Conservation (phyloP, 92 coral and sea anemone genomes). For the Hydrozoanthus gracilis region DNA sequence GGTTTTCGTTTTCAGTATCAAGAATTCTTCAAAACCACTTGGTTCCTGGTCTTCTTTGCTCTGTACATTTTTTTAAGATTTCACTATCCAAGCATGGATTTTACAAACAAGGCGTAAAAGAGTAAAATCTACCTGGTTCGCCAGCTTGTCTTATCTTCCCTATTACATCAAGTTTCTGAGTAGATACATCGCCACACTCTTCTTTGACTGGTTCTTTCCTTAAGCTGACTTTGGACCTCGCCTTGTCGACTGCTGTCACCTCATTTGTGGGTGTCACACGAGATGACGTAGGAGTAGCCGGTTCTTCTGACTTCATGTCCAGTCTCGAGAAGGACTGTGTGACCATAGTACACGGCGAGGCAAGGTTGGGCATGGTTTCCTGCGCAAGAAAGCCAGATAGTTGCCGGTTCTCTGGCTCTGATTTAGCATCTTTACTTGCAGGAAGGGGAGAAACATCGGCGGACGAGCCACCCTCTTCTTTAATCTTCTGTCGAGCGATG, state of each 20-base stretch:
- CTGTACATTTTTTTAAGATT: no score
- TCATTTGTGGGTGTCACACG: slow-evolving; percentile 13
- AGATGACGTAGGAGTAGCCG: slow-evolving; percentile 18
- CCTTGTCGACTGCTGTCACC: background rate
- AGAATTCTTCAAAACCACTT: no score
- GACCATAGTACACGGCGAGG: slow-evolving; percentile 54
- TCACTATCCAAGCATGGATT: no score
- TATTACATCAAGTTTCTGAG: background rate
- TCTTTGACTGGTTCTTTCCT: background rate
- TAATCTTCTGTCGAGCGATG: slow-evolving; percentile 47
- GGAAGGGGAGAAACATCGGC: background rate
- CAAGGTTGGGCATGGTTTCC: slow-evolving; percentile 19
- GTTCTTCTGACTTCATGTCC: slow-evolving; percentile 48
- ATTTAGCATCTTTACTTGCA: background rate
- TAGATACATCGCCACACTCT: background rate
- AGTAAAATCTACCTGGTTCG: background rate
- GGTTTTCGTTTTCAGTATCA: no score
- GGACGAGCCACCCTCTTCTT: background rate
- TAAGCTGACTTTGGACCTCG: background rate
- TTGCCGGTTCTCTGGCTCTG: background rate
- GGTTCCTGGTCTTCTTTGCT: no score
- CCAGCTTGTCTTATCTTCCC: slow-evolving; percentile 9
- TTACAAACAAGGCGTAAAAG: no score
- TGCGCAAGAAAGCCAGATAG: slow-evolving; percentile 3
- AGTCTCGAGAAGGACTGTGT: slow-evolving; percentile 75